Evolutionary conservation across 2,797 vertebrate species (phyloP), one percentile per base, ranked within the genome.

Genomic region (Sebastiscus tertius): DNA sequence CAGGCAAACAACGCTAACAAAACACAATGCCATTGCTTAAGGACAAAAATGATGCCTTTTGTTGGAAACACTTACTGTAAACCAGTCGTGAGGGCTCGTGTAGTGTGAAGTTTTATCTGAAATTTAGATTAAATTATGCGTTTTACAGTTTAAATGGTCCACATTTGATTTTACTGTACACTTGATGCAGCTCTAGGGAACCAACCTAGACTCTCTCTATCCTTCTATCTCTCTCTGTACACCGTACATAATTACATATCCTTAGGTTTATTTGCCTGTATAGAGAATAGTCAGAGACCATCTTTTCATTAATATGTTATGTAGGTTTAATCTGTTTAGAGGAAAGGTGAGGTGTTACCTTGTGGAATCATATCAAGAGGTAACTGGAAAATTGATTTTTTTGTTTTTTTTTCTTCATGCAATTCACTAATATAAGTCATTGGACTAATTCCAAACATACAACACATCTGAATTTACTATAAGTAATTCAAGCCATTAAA

Each of bases 1-100:
- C 75, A 85, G 66, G 59, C 34, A 83, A 83, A 87, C 77, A 77
- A 59, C 24, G 31, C 61, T 56, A 69, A 80, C 69, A 84, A 79
- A 85, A 82, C 56, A 76, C 3, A 71, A 73, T 26, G 54, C 16
- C 24, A 55, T 52, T 66, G 36, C 66, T 75, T 27, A 39, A 67
- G 60, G 10, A 52, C 13, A 66, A 10, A 81, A 67, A 69, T 9
- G 0, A 81, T 36, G 33, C 18, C 6, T 58, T 66, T 12, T 46
- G 36, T 49, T 66, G 26, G 22, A 77, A 31, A 61, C 29, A 27
- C 33, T 59, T 24, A 36, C 61, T 13, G 20, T 33, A 60, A 33
- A 24, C 34, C 56, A 56, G 27, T 39, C 46, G 5, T 62, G 13
- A 59, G 10, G 18, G 3, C 33, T 56, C 13, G 3, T 6, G 36